Evolutionary conservation across 2,113 vertebrate species (phyloP).

Genomic region (Brachypteracias leptosomus): DNA sequence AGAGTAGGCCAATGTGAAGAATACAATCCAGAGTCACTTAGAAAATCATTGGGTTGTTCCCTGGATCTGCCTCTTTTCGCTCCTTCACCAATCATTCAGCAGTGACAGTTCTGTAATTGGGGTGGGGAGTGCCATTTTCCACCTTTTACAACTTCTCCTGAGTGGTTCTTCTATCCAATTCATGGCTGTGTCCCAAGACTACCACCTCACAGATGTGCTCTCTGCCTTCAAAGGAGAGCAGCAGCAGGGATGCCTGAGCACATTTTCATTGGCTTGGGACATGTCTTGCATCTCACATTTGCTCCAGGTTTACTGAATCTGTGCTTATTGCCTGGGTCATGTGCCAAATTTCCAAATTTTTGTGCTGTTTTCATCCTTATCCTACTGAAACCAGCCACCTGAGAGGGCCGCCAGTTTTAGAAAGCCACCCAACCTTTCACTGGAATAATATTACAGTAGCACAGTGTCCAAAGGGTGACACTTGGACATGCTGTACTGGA

Average conservation of each 20-base stretch:
- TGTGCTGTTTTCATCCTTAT: neutral
- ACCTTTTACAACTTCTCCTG: neutral
- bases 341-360: neutral
- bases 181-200: neutral
- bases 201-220: neutral
- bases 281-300: neutral
- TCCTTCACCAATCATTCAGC: neutral
- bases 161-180: neutral
- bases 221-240: neutral
- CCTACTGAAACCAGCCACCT: neutral
- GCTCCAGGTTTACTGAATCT: neutral
- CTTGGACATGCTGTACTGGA: neutral
- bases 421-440: neutral
- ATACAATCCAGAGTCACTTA: neutral
- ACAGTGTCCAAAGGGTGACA: neutral
- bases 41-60: neutral
- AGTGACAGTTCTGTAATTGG: neutral
- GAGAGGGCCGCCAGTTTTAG: neutral
- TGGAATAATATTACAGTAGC: neutral
- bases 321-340: neutral
- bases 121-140: neutral
- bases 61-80: neutral
- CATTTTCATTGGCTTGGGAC: neutral
- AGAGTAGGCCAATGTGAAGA: neutral
- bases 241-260: neutral